A percentile compares a stretch with the other conserved stretches of the same genome.
These are phyloP conservation scores for Bergia sp. DNA, from an alignment of 92 coral and sea anemone species.

Conservation along the genomic window DNA sequence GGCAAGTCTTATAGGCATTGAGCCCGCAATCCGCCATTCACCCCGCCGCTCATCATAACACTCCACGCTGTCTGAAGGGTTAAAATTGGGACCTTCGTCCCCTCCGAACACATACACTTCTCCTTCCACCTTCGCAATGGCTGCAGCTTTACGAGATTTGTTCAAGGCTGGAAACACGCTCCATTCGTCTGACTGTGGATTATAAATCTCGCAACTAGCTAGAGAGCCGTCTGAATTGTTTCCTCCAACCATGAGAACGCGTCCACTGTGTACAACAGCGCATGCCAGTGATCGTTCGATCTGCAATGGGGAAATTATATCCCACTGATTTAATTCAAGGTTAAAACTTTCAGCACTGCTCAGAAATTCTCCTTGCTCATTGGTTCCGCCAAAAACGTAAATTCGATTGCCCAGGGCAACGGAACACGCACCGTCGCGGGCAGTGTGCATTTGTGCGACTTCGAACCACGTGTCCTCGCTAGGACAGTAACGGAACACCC, in stretches of 20 bases:
- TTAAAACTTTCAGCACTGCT: conserved; percentile 38
- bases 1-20: conserved; percentile 42
- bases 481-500: conserved; percentile 10
- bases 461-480: conserved; percentile 30
- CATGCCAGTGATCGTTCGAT: conserved; percentile 42
- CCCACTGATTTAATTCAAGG: conserved; percentile 33
- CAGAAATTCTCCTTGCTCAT: conserved; percentile 5
- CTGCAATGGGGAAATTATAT: conserved; percentile 40
- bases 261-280: conserved; percentile 23
- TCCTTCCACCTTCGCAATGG: conserved; percentile 38
- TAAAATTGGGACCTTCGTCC: conserved; percentile 8
- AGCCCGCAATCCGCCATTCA: conserved; percentile 23
- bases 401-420: conserved; percentile 37
- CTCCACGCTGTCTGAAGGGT: conserved; percentile 44
- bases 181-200: conserved; percentile 54
- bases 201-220: conserved; percentile 55
- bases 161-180: conserved; percentile 32
- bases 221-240: conserved; percentile 16
- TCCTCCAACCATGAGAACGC: conserved; percentile 51
- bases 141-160: conserved; percentile 62
- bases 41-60: conserved; percentile 23
- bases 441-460: conserved; percentile 40
- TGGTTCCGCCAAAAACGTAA: conserved; percentile 51
- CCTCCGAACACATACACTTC: conserved; percentile 56
- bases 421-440: conserved; percentile 56